phyloP scores from a whole-genome alignment of 92 coral and sea anemone genomes.

The Paragorgia papillata region DNA sequence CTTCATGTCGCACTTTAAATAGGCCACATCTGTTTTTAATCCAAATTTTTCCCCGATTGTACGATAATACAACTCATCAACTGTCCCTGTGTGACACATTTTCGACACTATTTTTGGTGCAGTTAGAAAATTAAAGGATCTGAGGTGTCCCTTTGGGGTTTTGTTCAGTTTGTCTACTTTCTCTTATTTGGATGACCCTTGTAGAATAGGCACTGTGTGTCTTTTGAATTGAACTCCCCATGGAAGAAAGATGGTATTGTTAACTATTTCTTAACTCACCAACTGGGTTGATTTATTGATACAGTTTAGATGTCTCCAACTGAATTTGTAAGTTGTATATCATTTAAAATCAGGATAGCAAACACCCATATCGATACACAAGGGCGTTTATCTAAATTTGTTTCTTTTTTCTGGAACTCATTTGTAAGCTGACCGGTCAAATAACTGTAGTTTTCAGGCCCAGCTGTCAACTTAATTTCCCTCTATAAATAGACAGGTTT shows the following conservation, averaged over 20 bases:
- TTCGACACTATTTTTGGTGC: conserved; percentile 30
- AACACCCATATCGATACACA: neutral
- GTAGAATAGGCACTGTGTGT: neutral
- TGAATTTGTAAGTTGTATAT: neutral
- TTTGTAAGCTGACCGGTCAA: neutral
- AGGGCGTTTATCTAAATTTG: neutral
- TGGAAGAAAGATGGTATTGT: conserved; percentile 12
- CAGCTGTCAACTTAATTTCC: conserved; percentile 34
- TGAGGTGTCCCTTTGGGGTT: neutral
- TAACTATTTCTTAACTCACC: neutral
- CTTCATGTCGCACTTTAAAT: neutral
- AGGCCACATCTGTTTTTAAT: conserved; percentile 23
- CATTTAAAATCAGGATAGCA: neutral
- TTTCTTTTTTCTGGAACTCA: neutral
- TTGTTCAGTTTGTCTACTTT: neutral
- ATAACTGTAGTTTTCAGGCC: neutral
- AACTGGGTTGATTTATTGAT: conserved; percentile 11
- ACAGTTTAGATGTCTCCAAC: conserved; percentile 5
- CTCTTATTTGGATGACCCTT: neutral
- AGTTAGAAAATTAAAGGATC: neutral
- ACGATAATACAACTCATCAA: conserved; percentile 8
- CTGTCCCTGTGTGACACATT: neutral
- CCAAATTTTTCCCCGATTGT: conserved; percentile 6
- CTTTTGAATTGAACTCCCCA: conserved; percentile 1
- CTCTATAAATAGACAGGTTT: conserved; percentile 28